Conservation (phyloP, 53 echinoderm and acorn worm species). For the Antedon mediterranea region DNA sequence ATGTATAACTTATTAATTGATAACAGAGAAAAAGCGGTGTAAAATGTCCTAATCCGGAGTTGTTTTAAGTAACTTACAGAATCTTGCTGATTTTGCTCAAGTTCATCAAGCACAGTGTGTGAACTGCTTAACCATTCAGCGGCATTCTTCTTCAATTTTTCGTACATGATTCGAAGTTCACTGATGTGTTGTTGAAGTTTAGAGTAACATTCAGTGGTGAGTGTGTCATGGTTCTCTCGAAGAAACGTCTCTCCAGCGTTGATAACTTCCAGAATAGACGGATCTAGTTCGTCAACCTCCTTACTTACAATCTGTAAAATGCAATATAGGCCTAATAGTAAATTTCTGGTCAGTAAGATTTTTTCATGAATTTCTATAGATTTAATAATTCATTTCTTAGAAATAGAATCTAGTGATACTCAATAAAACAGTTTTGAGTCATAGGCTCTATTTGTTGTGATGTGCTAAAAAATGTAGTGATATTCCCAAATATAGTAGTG, state of each 20-base stretch:
- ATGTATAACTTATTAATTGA: not conserved
- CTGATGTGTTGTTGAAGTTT: conserved; percentile 52
- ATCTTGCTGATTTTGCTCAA: conserved; percentile 71
- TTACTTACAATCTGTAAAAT: not conserved
- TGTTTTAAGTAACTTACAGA: conserved; percentile 32
- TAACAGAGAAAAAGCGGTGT: no score
- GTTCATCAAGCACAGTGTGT: conserved; percentile 47
- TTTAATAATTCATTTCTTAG: no score
- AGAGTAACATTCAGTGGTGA: conserved; percentile 69
- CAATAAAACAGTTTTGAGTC: no score
- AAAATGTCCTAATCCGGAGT: no score
- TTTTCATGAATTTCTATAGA: no score
- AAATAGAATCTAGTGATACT: no score
- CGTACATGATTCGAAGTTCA: conserved; percentile 67
- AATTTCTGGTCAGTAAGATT: no score
- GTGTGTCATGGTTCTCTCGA: conserved; percentile 68
- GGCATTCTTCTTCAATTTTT: conserved; percentile 56
- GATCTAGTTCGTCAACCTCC: not conserved
- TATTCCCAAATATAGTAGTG: no score
- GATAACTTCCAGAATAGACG: conserved; percentile 30
- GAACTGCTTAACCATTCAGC: conserved; percentile 69
- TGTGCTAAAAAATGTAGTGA: no score
- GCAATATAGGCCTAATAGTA: no score
- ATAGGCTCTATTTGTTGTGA: no score
- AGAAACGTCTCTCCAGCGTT: conserved; percentile 86